Base-by-base conservation (phyloP, 2,113 vertebrate species). In the Otus sunia region DNA sequence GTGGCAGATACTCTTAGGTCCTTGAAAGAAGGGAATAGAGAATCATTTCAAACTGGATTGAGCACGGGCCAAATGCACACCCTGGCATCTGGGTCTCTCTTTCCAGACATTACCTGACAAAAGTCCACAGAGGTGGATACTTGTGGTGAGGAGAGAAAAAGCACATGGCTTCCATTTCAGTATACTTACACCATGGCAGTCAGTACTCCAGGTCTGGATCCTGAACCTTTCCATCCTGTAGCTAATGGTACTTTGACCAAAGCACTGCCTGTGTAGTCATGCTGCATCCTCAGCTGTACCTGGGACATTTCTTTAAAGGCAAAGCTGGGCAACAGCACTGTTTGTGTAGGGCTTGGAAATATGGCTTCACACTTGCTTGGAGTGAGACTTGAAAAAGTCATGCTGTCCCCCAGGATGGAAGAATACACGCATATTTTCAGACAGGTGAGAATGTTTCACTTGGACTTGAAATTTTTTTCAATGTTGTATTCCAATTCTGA, bases 401-500 rank as follows among this genome's bases (percentile, higher is more conserved):
- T 0, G 2, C 17, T 76, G 36, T 77, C 67, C 21, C 36, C 23
- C 50, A 90, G 55, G 60, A 88, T 50, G 47, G 85, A 85, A 75
- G 69, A 94, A 88, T n/a, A 59, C 36, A 26, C 2, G 4, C 27
- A 21, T 55, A 76, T 94, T 90, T 92, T 79, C 81, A 94, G 90
- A 87, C 66, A 93, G 80, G 64, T 86, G 29, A 90, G 76, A 96
- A 90, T 52, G 68, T 71, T 92, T 94, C 93, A 86, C 90, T 97
- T 92, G 72, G 88, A 92, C 74, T 27, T 69, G 58, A 73, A 6
- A 55, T 81, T 96, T 96, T 90, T 60, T 8, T 14, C 47, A 86
- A 87, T 75, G 69, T 93, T 94, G 74, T 96, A 76, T 96, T 93
- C 87, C 47, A 94, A 19, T 96, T 95, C 87, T 96, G 96, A 95